These are phyloP conservation scores for Aphodius granarius DNA, from an alignment of 2,888 invertebrate genomes.

Conservation along the genomic window DNA sequence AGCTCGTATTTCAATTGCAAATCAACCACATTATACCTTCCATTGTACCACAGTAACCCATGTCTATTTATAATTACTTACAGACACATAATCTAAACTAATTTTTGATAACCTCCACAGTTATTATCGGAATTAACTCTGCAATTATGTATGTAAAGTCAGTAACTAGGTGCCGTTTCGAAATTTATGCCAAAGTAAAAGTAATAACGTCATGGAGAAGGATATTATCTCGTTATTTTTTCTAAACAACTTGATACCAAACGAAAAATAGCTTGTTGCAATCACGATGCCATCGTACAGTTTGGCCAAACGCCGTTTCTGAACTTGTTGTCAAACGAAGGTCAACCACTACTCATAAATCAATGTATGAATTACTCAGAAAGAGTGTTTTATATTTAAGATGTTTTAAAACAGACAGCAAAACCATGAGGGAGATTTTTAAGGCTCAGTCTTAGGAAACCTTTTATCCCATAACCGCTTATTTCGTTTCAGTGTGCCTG, in stretches of 20 bases:
- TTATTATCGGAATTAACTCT: neutral
- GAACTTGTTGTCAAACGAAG: neutral
- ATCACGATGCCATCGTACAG: neutral
- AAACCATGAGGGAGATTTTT: too few relatives aligned
- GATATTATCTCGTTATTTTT: neutral
- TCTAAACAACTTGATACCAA: neutral
- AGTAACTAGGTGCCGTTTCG: neutral
- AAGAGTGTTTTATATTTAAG: neutral
- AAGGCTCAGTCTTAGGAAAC: too few relatives aligned
- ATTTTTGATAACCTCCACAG: neutral
- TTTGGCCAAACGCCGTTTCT: neutral
- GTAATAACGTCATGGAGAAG: neutral
- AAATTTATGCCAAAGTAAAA: neutral
- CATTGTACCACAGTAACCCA: neutral
- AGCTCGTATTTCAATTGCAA: neutral
- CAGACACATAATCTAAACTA: neutral
- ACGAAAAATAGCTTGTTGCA: neutral
- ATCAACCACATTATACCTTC: neutral
- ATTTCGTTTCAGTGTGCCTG: conserved; percentile 57
- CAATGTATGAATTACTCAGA: neutral
- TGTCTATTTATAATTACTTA: neutral
- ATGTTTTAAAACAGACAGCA: too few relatives aligned
- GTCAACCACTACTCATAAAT: neutral
- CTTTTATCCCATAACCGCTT: neutral
- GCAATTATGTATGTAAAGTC: neutral